Percentiles rank a stretch among this genome's conserved stretches.
phyloP scores from a whole-genome alignment of 37 sponge, comb jelly and placozoan species.

The Chondrosia reniformis region DNA sequence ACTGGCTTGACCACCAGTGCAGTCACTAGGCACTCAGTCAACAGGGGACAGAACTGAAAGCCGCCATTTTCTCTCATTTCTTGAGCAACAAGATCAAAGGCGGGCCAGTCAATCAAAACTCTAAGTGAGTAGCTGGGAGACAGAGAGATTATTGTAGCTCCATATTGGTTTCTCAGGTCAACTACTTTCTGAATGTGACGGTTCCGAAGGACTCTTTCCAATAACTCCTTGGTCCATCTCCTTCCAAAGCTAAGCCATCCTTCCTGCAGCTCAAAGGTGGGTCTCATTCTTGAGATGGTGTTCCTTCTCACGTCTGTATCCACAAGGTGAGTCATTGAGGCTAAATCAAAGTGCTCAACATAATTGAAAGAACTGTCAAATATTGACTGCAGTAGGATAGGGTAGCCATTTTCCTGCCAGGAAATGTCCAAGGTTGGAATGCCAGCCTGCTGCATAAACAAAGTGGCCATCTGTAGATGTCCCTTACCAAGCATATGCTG shows the following conservation, averaged over 20 bases:
- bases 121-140: not conserved
- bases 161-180: not conserved
- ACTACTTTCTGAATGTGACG: not conserved
- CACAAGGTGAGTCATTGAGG: not conserved
- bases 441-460: not conserved
- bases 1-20: not conserved
- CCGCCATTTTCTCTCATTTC: not conserved
- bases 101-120: slow-evolving; percentile 1
- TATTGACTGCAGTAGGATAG: not conserved
- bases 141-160: not conserved
- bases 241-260: slow-evolving; percentile 7
- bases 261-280: not conserved
- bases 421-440: not conserved
- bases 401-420: not conserved
- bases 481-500: not conserved
- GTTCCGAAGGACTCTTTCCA: not conserved
- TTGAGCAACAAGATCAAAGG: not conserved
- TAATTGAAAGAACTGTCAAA: not conserved
- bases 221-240: not conserved
- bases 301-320: not conserved
- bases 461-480: not conserved
- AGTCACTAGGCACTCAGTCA: slow-evolving; percentile 24
- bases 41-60: slow-evolving; percentile 8
- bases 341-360: not conserved
- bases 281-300: too few relatives aligned